Conservation (phyloP, 2,113 vertebrate genomes). For the Phasianus colchicus region DNA sequence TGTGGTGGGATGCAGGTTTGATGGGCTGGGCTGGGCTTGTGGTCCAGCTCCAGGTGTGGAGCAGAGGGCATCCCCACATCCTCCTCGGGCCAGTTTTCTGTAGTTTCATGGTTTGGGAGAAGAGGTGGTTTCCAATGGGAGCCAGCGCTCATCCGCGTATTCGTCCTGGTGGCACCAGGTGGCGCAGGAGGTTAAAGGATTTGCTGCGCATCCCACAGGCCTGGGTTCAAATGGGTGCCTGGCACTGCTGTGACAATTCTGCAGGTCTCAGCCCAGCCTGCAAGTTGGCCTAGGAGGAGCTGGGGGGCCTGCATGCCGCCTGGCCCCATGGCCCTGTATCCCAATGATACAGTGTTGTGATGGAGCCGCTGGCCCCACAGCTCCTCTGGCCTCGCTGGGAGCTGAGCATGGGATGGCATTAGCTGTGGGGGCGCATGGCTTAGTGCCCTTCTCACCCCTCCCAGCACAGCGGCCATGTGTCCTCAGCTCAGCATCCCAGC, state of each 20-base stretch:
- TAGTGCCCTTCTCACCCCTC: not conserved
- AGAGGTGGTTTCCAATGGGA: accelerated
- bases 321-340: not conserved
- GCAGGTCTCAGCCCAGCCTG: not conserved
- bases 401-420: not conserved
- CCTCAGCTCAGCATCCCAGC: not conserved
- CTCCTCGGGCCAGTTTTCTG: not conserved
- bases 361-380: not conserved
- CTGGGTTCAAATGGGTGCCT: not conserved
- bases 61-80: not conserved
- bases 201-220: not conserved
- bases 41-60: not conserved
- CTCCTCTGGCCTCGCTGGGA: not conserved
- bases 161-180: slow-evolving; percentile 51
- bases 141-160: not conserved
- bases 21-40: not conserved
- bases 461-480: not conserved
- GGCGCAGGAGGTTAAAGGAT: slow-evolving; percentile 67
- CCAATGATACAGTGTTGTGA: not conserved
- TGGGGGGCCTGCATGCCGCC: not conserved
- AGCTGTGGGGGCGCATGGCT: not conserved
- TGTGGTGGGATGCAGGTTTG: not conserved
- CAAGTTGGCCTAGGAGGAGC: not conserved
- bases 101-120: not conserved
- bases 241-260: slow-evolving; percentile 24